Conservation (phyloP, 1,140 invertebrate genomes). For the Sinella curviseta region DNA sequence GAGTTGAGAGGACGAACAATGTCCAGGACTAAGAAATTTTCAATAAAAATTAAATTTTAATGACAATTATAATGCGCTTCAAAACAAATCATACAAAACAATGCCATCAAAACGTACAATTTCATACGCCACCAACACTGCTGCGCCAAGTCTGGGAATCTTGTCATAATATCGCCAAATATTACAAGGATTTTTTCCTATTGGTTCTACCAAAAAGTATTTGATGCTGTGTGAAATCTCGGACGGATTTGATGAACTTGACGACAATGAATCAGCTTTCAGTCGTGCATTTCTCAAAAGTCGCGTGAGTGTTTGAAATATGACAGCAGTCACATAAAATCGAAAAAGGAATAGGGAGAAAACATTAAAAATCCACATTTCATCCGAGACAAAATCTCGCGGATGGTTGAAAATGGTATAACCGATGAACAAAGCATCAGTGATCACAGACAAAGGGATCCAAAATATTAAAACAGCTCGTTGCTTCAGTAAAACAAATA, state of each 20-base stretch:
- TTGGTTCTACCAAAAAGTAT: slow-evolving; percentile 29
- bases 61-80: not conserved
- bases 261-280: not conserved
- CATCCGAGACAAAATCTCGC: slow-evolving; percentile 10
- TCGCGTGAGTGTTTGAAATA: not conserved
- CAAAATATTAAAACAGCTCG: slow-evolving; percentile 26
- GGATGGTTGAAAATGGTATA: slow-evolving; percentile 8
- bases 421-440: slow-evolving; percentile 11
- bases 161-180: slow-evolving; percentile 29
- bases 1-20: slow-evolving; percentile 18
- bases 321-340: slow-evolving; percentile 25
- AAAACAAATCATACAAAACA: not conserved
- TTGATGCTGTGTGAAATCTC: slow-evolving; percentile 1
- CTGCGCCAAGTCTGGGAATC: slow-evolving; percentile 23
- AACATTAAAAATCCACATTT: slow-evolving; percentile 32
- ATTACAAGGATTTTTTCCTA: slow-evolving; percentile 15
- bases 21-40: slow-evolving; percentile 30
- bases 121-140: slow-evolving; percentile 7
- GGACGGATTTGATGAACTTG: not conserved
- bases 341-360: slow-evolving; percentile 28
- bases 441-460: slow-evolving; percentile 33
- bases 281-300: slow-evolving; percentile 29
- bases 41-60: not conserved
- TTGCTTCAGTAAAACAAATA: slow-evolving; percentile 28
- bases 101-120: slow-evolving; percentile 1